Conservation (phyloP, 2,113 vertebrate species). For the Atlantisia rogersi region DNA sequence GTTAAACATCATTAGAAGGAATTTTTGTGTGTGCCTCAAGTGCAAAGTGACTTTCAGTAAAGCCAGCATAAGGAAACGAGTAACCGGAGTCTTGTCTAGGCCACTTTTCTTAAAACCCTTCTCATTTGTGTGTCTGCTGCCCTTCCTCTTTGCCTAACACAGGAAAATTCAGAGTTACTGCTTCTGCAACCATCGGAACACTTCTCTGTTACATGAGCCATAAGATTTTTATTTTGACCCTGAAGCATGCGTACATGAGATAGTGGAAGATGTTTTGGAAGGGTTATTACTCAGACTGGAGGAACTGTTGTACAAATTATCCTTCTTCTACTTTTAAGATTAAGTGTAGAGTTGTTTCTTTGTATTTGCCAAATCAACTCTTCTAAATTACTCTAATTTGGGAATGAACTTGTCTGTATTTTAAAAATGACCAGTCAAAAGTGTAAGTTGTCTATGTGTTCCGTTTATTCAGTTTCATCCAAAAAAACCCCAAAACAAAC, state of each 20-base stretch:
- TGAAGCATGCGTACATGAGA: not conserved
- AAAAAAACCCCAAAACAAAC: not conserved
- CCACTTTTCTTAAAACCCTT: not conserved
- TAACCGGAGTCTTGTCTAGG: not conserved
- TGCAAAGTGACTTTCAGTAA: conserved; percentile 40
- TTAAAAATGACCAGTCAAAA: not conserved
- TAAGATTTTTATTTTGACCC: not conserved
- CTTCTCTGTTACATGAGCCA: not conserved
- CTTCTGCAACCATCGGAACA: not conserved
- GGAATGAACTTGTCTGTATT: not conserved
- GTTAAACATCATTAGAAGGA: conserved; percentile 29
- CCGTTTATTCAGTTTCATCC: not conserved
- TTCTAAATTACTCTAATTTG: not conserved
- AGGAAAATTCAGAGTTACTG: not conserved
- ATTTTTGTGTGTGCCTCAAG: not conserved
- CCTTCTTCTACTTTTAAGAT: not conserved
- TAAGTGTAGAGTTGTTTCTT: not conserved
- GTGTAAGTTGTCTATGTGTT: not conserved
- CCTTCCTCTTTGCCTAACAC: not conserved
- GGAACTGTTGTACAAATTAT: not conserved
- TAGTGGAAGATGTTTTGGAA: not conserved
- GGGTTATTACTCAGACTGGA: not conserved
- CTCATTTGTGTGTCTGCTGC: not conserved
- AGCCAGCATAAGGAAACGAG: not conserved
- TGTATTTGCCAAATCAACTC: not conserved